Conservation (phyloP, 2,888 invertebrate species). For the Laothoe populi region DNA sequence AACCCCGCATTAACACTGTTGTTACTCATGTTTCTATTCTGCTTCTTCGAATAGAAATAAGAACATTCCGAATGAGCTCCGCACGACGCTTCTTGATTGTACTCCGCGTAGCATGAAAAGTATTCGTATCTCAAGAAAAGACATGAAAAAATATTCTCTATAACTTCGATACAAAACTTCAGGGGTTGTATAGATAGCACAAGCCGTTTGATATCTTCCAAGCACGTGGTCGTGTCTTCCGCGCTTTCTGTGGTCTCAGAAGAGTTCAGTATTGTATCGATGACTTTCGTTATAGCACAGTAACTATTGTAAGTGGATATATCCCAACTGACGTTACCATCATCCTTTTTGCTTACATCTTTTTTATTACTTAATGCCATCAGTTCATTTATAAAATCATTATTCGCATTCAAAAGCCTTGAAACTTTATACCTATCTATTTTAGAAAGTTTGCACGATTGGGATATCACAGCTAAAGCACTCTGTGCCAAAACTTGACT, state of each 20-base stretch:
- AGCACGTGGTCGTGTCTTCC: slow-evolving; percentile 66
- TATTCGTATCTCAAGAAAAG: slow-evolving; percentile 88
- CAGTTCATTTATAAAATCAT: slow-evolving; percentile 72
- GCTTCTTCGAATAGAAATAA: slow-evolving; percentile 78
- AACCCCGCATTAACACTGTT: slow-evolving; percentile 74
- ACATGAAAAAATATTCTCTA: slow-evolving; percentile 90
- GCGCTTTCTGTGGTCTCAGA: slow-evolving; percentile 61
- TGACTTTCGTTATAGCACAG: slow-evolving; percentile 78
- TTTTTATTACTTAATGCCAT: slow-evolving; percentile 57
- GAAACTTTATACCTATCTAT: slow-evolving; percentile 81
- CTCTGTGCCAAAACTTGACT: slow-evolving; percentile 76
- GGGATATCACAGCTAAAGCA: slow-evolving; percentile 80
- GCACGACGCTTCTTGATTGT: slow-evolving; percentile 71
- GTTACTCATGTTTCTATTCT: slow-evolving; percentile 52
- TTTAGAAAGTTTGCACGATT: slow-evolving; percentile 77
- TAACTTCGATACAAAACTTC: slow-evolving; percentile 84
- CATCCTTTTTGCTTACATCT: slow-evolving; percentile 48
- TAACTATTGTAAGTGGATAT: slow-evolving; percentile 80
- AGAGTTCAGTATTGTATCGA: slow-evolving; percentile 75
- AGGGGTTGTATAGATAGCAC: slow-evolving; percentile 77
- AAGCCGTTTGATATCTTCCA: slow-evolving; percentile 77
- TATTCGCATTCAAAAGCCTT: slow-evolving; percentile 73
- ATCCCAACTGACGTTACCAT: slow-evolving; percentile 67
- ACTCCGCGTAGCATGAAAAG: slow-evolving; percentile 78
- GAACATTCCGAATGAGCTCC: slow-evolving; percentile 79